Evolutionary conservation across 2,113 vertebrate genomes (phyloP), one percentile per base, ranked within the genome.

Genomic region (Australoheros scitulus): DNA sequence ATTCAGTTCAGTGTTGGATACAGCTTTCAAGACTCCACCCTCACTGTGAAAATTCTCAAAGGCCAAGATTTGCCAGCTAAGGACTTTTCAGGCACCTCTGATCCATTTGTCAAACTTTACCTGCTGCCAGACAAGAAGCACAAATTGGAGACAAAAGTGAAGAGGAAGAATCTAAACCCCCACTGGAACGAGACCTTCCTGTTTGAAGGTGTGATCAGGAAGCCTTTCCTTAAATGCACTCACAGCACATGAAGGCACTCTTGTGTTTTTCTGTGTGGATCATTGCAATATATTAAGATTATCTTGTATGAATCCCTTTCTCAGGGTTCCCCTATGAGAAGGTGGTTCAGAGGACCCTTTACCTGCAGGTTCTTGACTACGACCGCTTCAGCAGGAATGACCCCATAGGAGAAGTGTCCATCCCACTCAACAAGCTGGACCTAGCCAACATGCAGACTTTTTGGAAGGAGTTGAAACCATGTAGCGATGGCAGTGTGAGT

Each of bases 141-240:
- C 97, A 99, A 98, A 95, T 89, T 99, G 94, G 98, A 99, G 95
- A 99, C 98, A 91, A 99, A 99, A 96, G 97, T 99, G 87, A 99
- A 99, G 95, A 94, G 98, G 88, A 99, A 99, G 96, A 99, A 99
- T 94, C 96, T 99, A 80, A 99, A 99, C 83, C 98, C 98, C 0
- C 98, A 99, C 92, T 99, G 98, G 98, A 99, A 99, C 0, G 98
- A 99, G 95, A 99, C 98, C 75, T 99, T 99, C 92, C 96, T 99
- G 80, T 99, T 99, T 0, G 98, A 99, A 97, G 98, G 98, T 98
- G 83, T 41, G 75, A 22, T 15, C 4, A 41, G 41, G 59, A 47
- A 43, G 13, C 17, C 20, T 43, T 58, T 59, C 24, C 26, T 72
- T 32, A 72, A 72, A 1, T 15, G 36, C 36, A 20, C 26, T 55